Evolutionary conservation across 2,888 invertebrate genomes (phyloP).

Genomic region (Melanotus villosus): DNA sequence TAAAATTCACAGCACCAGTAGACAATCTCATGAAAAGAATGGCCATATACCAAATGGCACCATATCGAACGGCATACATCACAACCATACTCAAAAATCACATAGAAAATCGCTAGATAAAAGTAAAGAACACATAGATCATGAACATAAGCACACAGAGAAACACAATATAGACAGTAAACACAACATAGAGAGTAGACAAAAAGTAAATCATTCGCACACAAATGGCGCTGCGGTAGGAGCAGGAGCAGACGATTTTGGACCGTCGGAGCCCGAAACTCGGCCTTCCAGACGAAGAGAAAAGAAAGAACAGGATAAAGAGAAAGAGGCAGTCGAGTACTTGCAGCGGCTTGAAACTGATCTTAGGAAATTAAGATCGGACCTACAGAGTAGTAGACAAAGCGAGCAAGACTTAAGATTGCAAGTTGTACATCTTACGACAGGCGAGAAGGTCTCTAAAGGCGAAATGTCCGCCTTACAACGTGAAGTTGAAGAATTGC

Average conservation of each 20-base stretch:
- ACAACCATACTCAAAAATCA: conserved; percentile 63
- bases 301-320: conserved; percentile 67
- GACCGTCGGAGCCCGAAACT: conserved; percentile 42
- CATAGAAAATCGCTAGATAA: conserved; percentile 72
- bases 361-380: conserved; percentile 79
- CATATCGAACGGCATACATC: conserved; percentile 59
- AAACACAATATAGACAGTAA: conserved; percentile 56
- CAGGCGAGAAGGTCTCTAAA: conserved; percentile 77
- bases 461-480: conserved; percentile 84
- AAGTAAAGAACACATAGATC: conserved; percentile 62
- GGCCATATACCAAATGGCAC: conserved; percentile 65
- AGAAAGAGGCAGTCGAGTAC: conserved; percentile 70
- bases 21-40: conserved; percentile 61
- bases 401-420: conserved; percentile 80
- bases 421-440: conserved; percentile 76
- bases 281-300: conserved; percentile 59
- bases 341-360: conserved; percentile 79
- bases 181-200: conserved; percentile 48
- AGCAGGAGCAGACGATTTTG: conserved; percentile 53
- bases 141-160: conserved; percentile 47
- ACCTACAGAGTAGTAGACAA: conserved; percentile 81
- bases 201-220: conserved; percentile 60
- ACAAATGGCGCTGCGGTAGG: conserved; percentile 62
- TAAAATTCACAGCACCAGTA: conserved; percentile 39
- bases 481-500: conserved; percentile 90